Evolutionary conservation across 2,113 vertebrate species (phyloP).

Genomic region (Desmodus rotundus): DNA sequence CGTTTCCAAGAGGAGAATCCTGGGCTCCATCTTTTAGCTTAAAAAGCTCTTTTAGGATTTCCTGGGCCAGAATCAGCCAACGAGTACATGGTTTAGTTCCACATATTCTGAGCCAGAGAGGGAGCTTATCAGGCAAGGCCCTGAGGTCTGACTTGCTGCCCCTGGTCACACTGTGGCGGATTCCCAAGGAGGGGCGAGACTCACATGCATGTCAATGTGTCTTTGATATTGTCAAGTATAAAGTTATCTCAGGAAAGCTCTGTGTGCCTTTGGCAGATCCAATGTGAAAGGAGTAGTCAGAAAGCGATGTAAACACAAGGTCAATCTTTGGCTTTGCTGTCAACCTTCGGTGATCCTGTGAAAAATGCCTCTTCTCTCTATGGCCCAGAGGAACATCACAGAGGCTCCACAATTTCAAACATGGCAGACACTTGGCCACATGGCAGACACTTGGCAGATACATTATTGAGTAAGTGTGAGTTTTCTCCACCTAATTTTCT

Average conservation of each 20-base stretch:
- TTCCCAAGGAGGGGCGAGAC: background rate
- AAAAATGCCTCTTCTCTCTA: background rate
- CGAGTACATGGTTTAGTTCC: background rate
- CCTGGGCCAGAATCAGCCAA: background rate
- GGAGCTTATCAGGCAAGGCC: background rate
- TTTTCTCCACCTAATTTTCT: background rate
- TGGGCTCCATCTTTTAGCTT: background rate
- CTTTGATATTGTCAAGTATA: background rate
- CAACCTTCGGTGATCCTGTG: background rate
- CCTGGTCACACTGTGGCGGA: background rate
- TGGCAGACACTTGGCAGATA: background rate
- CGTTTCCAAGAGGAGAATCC: background rate
- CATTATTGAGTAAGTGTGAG: background rate
- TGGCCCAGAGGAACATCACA: background rate
- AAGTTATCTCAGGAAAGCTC: background rate
- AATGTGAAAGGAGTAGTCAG: background rate
- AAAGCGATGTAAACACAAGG: background rate
- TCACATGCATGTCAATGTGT: background rate
- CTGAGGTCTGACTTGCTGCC: background rate
- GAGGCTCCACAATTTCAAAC: background rate
- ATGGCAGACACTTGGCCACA: background rate
- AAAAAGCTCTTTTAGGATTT: background rate
- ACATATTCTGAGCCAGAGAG: background rate
- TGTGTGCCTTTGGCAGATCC: background rate
- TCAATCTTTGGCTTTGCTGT: background rate